phyloP scores from a whole-genome alignment of 2,113 vertebrate genomes.

The Silurus glanis region DNA sequence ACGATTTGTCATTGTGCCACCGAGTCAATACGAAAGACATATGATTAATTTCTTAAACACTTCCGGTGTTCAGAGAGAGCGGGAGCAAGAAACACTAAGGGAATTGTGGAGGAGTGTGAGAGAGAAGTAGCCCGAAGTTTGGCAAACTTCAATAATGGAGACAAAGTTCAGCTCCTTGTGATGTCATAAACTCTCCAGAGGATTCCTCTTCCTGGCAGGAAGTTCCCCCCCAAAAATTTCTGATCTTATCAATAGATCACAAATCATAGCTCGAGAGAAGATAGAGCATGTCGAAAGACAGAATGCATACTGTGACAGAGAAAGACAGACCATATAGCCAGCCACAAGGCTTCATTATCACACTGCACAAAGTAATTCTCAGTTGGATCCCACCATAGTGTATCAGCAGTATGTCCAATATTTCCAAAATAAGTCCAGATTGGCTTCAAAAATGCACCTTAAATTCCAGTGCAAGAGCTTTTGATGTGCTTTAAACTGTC shows the following conservation, averaged over 20 bases:
- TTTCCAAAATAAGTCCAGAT: neutral
- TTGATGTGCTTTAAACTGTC: conserved; percentile 33
- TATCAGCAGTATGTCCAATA: neutral
- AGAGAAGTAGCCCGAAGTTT: conserved; percentile 18
- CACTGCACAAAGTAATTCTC: neutral
- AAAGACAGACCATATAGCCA: neutral
- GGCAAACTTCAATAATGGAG: conserved; percentile 41
- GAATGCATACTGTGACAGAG: neutral
- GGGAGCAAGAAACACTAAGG: conserved; percentile 27
- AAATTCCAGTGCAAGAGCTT: conserved; percentile 28
- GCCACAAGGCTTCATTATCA: conserved; percentile 15
- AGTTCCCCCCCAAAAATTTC: conserved; percentile 10
- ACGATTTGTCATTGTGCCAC: conserved; percentile 43
- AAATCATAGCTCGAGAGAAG: neutral
- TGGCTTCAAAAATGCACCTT: conserved; percentile 10
- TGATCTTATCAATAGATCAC: neutral
- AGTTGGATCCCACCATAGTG: neutral
- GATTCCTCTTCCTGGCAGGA: conserved; percentile 31
- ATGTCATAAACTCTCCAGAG: conserved; percentile 49
- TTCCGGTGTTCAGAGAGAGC: conserved; percentile 58
- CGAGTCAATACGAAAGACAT: conserved; percentile 48
- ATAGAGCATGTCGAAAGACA: conserved; percentile 32
- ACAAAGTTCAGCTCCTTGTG: conserved; percentile 51
- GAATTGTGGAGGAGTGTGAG: conserved; percentile 38
- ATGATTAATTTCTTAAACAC: conserved; percentile 62